Evolutionary conservation across 2,888 invertebrate species (phyloP), one percentile per base, ranked within the genome.

Genomic region (Sinopyrophorus schimmeli): DNA sequence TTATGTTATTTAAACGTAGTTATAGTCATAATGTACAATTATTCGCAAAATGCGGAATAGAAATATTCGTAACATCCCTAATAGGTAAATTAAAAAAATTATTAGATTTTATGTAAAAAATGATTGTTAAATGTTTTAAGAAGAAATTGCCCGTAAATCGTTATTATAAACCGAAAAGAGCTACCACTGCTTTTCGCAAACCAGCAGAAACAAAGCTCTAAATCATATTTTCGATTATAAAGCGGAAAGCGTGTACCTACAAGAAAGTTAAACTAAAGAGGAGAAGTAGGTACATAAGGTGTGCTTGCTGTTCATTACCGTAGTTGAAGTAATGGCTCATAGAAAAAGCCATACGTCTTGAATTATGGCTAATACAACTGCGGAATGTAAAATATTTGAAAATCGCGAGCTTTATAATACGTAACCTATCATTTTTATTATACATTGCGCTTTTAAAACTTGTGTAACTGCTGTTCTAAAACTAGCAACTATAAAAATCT

Each of bases 281-380:
- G 53, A 54, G 49, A 54, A n/a, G n/a, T n/a, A n/a, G n/a, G 54
- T 60, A 53, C 62, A 60, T 59, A 58, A 62, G 60, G 60, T 60
- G 59, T 50, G 56, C n/a, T n/a, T n/a, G n/a, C 55, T 60, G 62
- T 62, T 62, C 62, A 60, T 62, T 62, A 61, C 58, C 59, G 56
- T 57, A 53, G 53, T 51, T 52, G 52, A 47, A 53, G 54, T 61
- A 61, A 61, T 60, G 53, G 59, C 46, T 58, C 55, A 54, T 59
- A 54, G 54, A 53, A 50, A 32, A 54, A 40, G 51, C 58, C 60
- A 57, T 56, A 59, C 55, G 59, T 53, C 47, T 42, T 59, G 58
- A 60, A 53, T 58, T 62, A 60, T 57, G 28, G 53, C 44, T 46
- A 57, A 59, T 55, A 55, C 59, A 60, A 61, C 54, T 54, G 52